Evolutionary conservation across 2,113 vertebrate species (phyloP), one percentile per base, ranked within the genome.

Genomic region (Pomatostomus ruficeps): DNA sequence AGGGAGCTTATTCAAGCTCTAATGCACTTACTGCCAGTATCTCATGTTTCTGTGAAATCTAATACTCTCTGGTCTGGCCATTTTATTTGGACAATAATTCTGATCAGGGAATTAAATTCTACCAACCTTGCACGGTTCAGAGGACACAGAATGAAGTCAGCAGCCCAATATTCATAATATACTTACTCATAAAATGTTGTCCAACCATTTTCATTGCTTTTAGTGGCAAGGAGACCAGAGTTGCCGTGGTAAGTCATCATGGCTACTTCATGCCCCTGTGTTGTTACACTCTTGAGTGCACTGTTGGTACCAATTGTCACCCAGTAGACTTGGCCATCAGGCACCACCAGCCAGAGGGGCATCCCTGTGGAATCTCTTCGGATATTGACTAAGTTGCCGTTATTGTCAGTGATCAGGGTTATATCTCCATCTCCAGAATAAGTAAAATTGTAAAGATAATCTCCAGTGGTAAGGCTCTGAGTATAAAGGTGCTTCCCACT

Each of bases 121-220:
- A 23, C 45, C 63, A 68, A 15, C 22, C 13, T 61, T 46, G 22
- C 35, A 42, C 0, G 3, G 74, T 65, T 87, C 66, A 73, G 66
- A 76, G 63, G 80, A 70, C 29, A 62, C 12, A 43, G 66, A 72
- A 88, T 52, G 45, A 91, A 79, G 42, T 62, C 45, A 75, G 24
- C 31, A 68, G 43, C 10, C 29, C 24, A 52, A 59, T 45, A 76
- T 63, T 49, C 12, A 7, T 40, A 74, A 76, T 35, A 45, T 94
- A 99, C 99, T 99, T 96, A 99, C 99, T 99, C 99, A 43, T 99
- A 99, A 97, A 99, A 99, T 0, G 99, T 99, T 14, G 99, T 99
- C 99, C 99, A 99, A 81, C 99, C 99, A 7, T 99, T 99, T 96
- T 99, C 99, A 84, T 99, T 98, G 65, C 98, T 99, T 98, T 99